A percentile compares a stretch with the other conserved stretches of the same genome.
phyloP scores from a whole-genome alignment of 2,888 invertebrate species.

The Drosophila neotestacea region DNA sequence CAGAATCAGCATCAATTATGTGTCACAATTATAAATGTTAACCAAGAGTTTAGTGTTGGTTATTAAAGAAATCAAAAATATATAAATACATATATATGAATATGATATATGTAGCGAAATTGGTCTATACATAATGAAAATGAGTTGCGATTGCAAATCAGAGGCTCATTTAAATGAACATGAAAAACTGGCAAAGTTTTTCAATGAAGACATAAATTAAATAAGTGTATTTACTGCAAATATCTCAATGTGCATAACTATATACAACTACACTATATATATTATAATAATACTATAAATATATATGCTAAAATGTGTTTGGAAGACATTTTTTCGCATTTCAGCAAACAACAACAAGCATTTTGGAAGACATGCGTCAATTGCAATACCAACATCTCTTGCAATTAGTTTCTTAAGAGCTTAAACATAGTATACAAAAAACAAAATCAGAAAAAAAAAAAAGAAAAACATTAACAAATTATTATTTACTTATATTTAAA shows the following conservation, averaged over 20 bases:
- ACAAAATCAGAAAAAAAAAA: not conserved
- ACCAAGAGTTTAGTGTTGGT: constrained; percentile 82
- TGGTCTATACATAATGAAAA: constrained; percentile 70
- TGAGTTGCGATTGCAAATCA: constrained; percentile 79
- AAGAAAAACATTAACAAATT: constrained; percentile 11
- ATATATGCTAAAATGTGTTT: constrained; percentile 67
- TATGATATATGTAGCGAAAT: constrained; percentile 55
- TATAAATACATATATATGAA: constrained; percentile 40
- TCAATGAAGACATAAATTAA: constrained; percentile 72
- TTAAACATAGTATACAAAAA: constrained; percentile 37
- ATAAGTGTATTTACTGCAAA: constrained; percentile 75
- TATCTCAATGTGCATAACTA: constrained; percentile 62
- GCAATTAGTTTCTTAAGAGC: constrained; percentile 64
- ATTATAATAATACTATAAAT: constrained; percentile 38
- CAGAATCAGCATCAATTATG: constrained; percentile 67
- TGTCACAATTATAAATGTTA: constrained; percentile 68
- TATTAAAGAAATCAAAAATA: constrained; percentile 58
- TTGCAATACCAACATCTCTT: constrained; percentile 57
- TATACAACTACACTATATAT: constrained; percentile 44
- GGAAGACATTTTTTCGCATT: constrained; percentile 81
- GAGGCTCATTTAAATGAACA: constrained; percentile 48
- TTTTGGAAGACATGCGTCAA: constrained; percentile 83
- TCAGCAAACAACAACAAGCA: constrained; percentile 75
- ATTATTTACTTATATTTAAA: constrained; percentile 61
- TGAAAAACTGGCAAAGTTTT: constrained; percentile 41